Base-by-base conservation (phyloP, 2,113 vertebrate genomes). In the Corythoichthys intestinalis region DNA sequence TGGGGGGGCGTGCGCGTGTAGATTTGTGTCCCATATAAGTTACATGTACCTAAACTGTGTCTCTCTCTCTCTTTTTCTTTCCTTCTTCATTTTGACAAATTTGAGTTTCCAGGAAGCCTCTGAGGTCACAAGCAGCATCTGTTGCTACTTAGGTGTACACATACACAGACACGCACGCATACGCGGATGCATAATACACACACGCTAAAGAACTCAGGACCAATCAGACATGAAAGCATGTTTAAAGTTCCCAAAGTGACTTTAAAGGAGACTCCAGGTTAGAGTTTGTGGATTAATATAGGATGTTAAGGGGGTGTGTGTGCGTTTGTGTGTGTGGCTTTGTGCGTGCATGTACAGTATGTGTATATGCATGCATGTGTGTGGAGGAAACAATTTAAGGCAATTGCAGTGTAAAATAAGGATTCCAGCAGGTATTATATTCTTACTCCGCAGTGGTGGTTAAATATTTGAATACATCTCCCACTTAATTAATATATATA, bases 21-120 rank as follows among this genome's bases (percentile, higher is more conserved):
- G 70, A 3, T 69, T 73, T 78, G 65, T 76, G 44, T 74, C 17
- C 14, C 67, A 69, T 81, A 81, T 85, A 86, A 81, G 86, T 90
- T 89, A 80, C 91, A 94, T 94, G 93, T 92, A 93, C 94, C 91
- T 94, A 87, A 91, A 89, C 85, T 89, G 77, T 74, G 68, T 80
- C 77, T 83, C 81, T 77, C 78, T 83, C 80, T 63, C 44, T 47
- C 41, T 63, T 86, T 91, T 91, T 91, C 47, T 86, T 91, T 91
- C 79, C 92, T 91, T 91, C 93, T 92, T 91, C 93, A 92, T 94
- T 94, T 94, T 95, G 94, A 96, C 94, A 95, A 95, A 95, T 95
- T 92, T 89, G 85, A 80, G 86, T 94, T 96, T 95, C 92, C 94
- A 95, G 94, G 94, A 95, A 96, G 94, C 90, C 89, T 90, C 92